Base-by-base conservation (phyloP, 2,888 invertebrate species). In the Tigriopus californicus region DNA sequence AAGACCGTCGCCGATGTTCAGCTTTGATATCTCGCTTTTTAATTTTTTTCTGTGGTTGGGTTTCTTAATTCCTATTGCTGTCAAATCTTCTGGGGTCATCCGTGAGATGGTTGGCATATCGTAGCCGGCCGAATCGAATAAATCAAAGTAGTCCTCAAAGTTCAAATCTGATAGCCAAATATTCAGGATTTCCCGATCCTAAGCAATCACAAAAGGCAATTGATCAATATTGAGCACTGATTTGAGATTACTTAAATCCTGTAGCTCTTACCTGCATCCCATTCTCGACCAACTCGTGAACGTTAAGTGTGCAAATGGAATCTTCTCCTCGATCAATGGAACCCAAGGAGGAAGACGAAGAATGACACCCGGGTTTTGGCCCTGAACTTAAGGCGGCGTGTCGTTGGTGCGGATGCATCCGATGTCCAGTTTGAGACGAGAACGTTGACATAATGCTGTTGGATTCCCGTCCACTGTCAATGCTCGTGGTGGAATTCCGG, bases 71-170 rank as follows among this genome's bases (percentile, higher is more conserved):
- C 80, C 80, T 64, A 80, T 77, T 24, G 79, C 79, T 41, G 78
- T 78, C 64, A 80, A 70, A 68, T 80, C 80, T 74, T 97, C 95
- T 0, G 98, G 97, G 13, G 97, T 98, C 92, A 97, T 95, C 66
- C 94, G 79, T n/a, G 94, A 88, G 68, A 97, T 90, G 1, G 97
- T 97, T 25, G 91, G 85, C 74, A 98, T 80, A 75, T 98, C 97
- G 72, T 98, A 98, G 42, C 97, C 97, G 13, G 95, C 92, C 47
- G 86, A 82, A 63, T 89, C 80, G 73, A 98, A 97, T 61, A 92
- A 78, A 53, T 85, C 81, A 64, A 88, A 87, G 74, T 97, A 97
- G 70, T 94, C 91, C 69, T 91, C 92, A 76, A 89, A 89, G 68
- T 86, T 85, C 47, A 97, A 79, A 69, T 92, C 91, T 61, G 87